Evolutionary conservation across 2,888 invertebrate species (phyloP), one percentile per base, ranked within the genome.

Genomic region (Agrochola circellaris): DNA sequence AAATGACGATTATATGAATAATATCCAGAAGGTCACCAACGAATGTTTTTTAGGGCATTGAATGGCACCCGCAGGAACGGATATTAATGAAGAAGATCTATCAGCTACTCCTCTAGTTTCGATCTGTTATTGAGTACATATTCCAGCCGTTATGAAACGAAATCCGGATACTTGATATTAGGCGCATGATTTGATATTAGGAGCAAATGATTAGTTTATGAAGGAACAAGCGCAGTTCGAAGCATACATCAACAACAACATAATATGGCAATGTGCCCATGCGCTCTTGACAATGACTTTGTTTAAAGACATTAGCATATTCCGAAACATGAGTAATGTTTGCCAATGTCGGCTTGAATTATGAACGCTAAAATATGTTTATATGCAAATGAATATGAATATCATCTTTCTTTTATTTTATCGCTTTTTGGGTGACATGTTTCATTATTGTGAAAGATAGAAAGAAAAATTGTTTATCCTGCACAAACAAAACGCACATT

Each of bases 231-330:
- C 70, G 60, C 70, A 65, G 51, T 78, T 78, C 74, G 62, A 78
- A 79, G 79, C 66, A 79, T 65, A 80, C 26, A 78, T 61, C 34
- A 64, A 79, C 79, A 79, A 77, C 67, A 79, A 79, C 81, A 75
- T 65, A 51, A 13, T 26, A 86, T 88, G 88, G 87, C 88, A 88
- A 77, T 77, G 82, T 84, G 88, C 86, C 88, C 84, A 79, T 76
- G 81, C 79, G 87, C 58, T 87, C 88, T 87, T 88, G 88, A 88
- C 88, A 88, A 79, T 88, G 88, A 88, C 86, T 87, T 84, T 88
- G 87, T 84, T 70, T 79, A 81, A 77, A 87, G 81, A 83, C 79
- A 88, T 88, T 88, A 86, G 79, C 88, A 88, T 87, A 86, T 77
- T 84, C 85, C 79, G 82, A 86, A 84, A 82, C 83, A 79, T 86